A percentile compares a stretch with the other conserved stretches of the same genome.
These are phyloP conservation scores for Amphibalanus amphitrite DNA, from an alignment of 1,140 invertebrate species.

Conservation along the genomic window DNA sequence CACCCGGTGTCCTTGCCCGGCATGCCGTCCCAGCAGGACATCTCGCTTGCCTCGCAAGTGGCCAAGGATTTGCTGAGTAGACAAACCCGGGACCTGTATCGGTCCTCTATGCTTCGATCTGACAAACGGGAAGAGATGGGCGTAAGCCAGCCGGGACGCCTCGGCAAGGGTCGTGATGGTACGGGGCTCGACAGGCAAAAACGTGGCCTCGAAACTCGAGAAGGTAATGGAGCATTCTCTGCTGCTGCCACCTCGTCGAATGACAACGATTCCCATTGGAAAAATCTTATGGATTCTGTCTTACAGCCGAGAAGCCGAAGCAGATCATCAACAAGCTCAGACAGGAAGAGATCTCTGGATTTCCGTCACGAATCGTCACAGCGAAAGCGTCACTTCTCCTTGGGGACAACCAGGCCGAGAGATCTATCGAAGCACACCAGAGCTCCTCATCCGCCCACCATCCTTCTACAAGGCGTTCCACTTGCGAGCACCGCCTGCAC, in stretches of 20 bases:
- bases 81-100: background rate
- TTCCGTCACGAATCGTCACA: background rate
- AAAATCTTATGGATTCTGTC: background rate
- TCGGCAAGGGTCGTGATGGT: too few relatives aligned
- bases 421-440: background rate
- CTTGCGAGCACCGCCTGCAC: background rate
- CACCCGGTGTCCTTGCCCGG: background rate
- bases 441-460: background rate
- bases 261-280: background rate
- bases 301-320: background rate
- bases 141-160: background rate
- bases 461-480: background rate
- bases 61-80: background rate
- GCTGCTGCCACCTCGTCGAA: background rate
- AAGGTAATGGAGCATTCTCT: background rate
- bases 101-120: background rate
- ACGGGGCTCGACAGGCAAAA: background rate
- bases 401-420: too few relatives aligned
- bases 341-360: background rate
- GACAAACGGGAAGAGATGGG: background rate
- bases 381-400: background rate
- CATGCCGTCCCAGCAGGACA: background rate
- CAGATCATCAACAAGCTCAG: background rate
- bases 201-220: too few relatives aligned
- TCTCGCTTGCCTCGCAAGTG: background rate